phyloP scores from a whole-genome alignment of 2,888 invertebrate genomes.

The Caenorhabditis angaria region DNA sequence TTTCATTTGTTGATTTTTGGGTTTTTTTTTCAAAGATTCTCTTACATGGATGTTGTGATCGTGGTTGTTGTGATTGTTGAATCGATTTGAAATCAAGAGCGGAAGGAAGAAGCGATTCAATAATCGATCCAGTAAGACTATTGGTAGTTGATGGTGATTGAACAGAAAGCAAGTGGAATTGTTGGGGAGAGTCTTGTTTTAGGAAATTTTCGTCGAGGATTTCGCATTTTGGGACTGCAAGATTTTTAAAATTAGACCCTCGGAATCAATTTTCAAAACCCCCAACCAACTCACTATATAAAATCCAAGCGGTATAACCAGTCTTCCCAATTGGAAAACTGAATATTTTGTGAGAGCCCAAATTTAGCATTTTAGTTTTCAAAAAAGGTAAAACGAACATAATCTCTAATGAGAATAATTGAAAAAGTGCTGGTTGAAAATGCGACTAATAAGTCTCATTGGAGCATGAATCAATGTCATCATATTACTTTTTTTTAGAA shows the following conservation, averaged over 20 bases:
- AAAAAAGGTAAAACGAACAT: background rate
- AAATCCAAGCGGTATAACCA: no score
- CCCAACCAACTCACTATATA: no score
- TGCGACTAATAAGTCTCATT: background rate
- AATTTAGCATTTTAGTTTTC: no score
- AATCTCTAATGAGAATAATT: background rate
- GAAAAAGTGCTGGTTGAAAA: background rate
- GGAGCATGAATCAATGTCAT: background rate
- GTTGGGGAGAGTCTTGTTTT: conserved; percentile 9
- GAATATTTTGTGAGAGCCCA: background rate
- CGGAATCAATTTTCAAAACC: no score
- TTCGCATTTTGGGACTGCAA: conserved; percentile 10
- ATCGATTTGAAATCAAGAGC: background rate
- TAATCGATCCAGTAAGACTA: background rate
- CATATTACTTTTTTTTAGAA: background rate
- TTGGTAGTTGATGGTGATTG: conserved; percentile 2
- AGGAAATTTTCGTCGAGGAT: conserved; percentile 1
- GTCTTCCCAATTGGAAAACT: no score
- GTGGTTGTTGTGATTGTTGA: background rate
- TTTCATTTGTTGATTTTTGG: background rate
- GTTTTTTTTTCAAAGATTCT: background rate
- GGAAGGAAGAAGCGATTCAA: background rate
- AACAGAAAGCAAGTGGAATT: background rate
- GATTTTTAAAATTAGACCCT: background rate
- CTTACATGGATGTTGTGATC: background rate